These are phyloP conservation scores for Chaenodraco wilsoni DNA, from an alignment of 2,797 vertebrate species.

Conservation along the genomic window DNA sequence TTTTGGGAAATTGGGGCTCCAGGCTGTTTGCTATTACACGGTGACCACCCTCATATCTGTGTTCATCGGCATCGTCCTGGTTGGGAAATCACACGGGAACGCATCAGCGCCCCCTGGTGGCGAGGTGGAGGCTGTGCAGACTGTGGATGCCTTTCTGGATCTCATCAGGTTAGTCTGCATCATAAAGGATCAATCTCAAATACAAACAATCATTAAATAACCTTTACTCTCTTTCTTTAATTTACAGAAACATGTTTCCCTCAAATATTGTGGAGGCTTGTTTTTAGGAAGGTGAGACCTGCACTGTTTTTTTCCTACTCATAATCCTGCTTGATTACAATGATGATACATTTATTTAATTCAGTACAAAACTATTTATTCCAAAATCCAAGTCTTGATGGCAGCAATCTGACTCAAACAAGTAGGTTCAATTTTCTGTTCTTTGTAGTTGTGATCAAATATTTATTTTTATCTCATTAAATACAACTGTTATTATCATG, in stretches of 20 bases:
- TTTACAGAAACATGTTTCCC: conserved; percentile 86
- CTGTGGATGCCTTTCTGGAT: conserved; percentile 86
- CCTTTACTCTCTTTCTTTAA: conserved; percentile 42
- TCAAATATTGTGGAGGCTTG: conserved; percentile 88
- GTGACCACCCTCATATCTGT: conserved; percentile 79
- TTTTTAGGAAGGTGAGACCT: conserved; percentile 87
- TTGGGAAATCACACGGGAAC: neutral
- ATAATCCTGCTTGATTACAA: too few species aligned
- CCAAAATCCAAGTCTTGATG: too few species aligned
- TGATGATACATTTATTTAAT: too few species aligned
- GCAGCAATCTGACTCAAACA: too few species aligned
- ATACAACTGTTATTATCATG: neutral
- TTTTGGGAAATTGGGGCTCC: conserved; percentile 84
- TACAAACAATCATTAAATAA: neutral
- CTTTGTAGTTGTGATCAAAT: neutral
- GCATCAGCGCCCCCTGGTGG: conserved; percentile 72
- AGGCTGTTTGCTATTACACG: conserved; percentile 85
- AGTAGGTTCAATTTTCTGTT: neutral
- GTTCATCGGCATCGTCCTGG: conserved; percentile 62
- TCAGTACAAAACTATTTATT: too few species aligned
- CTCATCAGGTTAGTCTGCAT: conserved; percentile 80
- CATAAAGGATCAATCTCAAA: neutral
- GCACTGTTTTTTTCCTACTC: too few species aligned
- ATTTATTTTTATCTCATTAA: neutral
- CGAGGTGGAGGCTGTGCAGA: conserved; percentile 77